phyloP scores from a whole-genome alignment of 1,140 invertebrate genomes.

The Drosophila ogumai region DNA sequence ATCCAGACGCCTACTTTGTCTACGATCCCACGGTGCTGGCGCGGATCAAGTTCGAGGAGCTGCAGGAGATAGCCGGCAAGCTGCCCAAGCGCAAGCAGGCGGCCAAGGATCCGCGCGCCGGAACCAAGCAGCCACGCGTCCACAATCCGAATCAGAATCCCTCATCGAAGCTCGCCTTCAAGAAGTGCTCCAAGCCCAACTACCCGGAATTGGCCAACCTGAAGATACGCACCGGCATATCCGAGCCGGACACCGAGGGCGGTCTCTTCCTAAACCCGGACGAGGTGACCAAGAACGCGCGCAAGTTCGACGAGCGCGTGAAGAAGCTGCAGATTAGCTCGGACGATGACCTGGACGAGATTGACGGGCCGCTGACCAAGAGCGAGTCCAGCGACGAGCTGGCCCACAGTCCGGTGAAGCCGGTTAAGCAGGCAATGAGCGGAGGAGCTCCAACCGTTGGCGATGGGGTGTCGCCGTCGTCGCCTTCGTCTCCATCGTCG shows the following conservation, averaged over 20 bases:
- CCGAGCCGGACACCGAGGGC: constrained; percentile 43
- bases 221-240: constrained; percentile 76
- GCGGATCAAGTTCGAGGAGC: constrained; percentile 71
- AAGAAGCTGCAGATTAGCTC: constrained; percentile 81
- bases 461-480: neutral
- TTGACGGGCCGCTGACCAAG: constrained; percentile 76
- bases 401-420: constrained; percentile 13
- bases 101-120: constrained; percentile 7
- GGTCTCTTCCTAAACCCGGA: constrained; percentile 65
- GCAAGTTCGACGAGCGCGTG: constrained; percentile 81
- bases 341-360: constrained; percentile 82
- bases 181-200: constrained; percentile 80
- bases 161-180: constrained; percentile 50
- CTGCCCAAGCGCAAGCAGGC: constrained; percentile 53
- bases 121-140: constrained; percentile 19
- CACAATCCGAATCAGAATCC: neutral
- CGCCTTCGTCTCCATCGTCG: neutral
- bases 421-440: constrained; percentile 8
- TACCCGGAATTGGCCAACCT: constrained; percentile 83
- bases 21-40: constrained; percentile 82
- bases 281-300: constrained; percentile 81
- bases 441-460: neutral
- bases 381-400: constrained; percentile 80
- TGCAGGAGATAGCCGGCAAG: constrained; percentile 44
- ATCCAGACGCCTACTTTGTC: constrained; percentile 80